These are phyloP conservation scores for Pteria penguin DNA, from an alignment of 2,888 invertebrate genomes.

Conservation along the genomic window DNA sequence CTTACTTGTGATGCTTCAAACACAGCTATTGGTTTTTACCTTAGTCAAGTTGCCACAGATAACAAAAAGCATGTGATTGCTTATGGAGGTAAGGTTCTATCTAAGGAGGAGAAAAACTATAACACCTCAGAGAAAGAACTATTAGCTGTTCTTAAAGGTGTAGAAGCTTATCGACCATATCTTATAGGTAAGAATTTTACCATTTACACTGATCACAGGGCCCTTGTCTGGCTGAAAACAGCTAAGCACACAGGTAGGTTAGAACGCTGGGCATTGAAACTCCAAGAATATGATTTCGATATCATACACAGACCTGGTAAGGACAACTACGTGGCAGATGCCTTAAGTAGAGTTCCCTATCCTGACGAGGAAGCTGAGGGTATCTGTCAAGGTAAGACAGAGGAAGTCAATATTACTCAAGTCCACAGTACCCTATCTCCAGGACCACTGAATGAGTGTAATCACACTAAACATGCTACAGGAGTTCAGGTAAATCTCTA, in stretches of 20 bases:
- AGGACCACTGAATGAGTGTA: too few relatives aligned
- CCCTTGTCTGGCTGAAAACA: constrained; percentile 4
- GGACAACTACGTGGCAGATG: neutral
- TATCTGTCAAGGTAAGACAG: too few relatives aligned
- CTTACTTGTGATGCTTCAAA: constrained; percentile 34
- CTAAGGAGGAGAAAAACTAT: constrained; percentile 19
- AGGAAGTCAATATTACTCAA: too few relatives aligned
- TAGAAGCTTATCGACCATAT: constrained; percentile 23
- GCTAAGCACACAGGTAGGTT: constrained; percentile 11
- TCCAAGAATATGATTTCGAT: constrained; percentile 12
- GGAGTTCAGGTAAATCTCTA: too few relatives aligned
- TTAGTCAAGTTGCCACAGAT: constrained; percentile 25
- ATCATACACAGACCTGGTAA: constrained; percentile 19
- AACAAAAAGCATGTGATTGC: constrained; percentile 27
- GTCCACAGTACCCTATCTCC: too few relatives aligned
- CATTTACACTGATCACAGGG: constrained; percentile 17
- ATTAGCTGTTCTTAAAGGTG: constrained; percentile 22
- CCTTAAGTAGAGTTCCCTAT: constrained; percentile 3
- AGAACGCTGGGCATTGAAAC: constrained; percentile 9
- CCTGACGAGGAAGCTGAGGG: too few relatives aligned
- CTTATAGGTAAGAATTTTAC: constrained; percentile 15
- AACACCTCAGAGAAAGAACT: constrained; percentile 19
- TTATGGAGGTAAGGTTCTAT: constrained; percentile 36
- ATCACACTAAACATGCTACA: too few relatives aligned
- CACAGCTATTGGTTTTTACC: constrained; percentile 16